These are phyloP conservation scores for Prosopocoilus inquinatus DNA, from an alignment of 2,888 invertebrate genomes.

Conservation along the genomic window DNA sequence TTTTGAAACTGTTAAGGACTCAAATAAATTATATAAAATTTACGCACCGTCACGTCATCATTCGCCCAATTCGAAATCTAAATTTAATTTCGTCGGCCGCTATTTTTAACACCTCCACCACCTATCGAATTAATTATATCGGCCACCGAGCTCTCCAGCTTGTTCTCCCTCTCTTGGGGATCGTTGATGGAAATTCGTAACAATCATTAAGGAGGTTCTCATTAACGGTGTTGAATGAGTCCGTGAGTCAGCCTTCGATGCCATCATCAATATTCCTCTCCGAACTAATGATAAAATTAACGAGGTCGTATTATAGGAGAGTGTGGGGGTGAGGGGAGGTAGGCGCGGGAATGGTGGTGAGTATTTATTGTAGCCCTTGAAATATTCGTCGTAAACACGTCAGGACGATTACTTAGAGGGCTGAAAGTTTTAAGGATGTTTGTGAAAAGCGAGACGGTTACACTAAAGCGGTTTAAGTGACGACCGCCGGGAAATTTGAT, in stretches of 20 bases:
- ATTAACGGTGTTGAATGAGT: conserved; percentile 18
- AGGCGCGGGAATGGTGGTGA: too few species aligned
- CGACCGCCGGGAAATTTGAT: conserved; percentile 25
- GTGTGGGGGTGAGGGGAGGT: background rate
- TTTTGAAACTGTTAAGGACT: too few species aligned
- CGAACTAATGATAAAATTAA: conserved; percentile 14
- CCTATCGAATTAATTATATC: conserved; percentile 17
- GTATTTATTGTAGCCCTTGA: too few species aligned
- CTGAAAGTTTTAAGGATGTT: conserved; percentile 42
- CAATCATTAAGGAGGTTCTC: conserved; percentile 16
- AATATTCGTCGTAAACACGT: conserved; percentile 35
- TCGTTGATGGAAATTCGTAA: conserved; percentile 14
- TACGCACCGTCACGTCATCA: too few species aligned
- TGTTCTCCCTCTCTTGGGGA: conserved; percentile 12
- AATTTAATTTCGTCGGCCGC: background rate
- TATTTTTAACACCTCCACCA: conserved; percentile 13
- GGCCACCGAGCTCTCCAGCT: conserved; percentile 5
- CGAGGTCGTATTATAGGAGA: conserved; percentile 6
- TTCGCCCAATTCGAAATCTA: background rate
- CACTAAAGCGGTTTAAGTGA: conserved; percentile 26
- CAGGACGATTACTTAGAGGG: conserved; percentile 38
- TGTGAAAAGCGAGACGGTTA: conserved; percentile 37
- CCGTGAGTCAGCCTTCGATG: conserved; percentile 13
- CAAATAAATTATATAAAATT: too few species aligned
- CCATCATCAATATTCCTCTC: conserved; percentile 16